Evolutionary conservation across 2,888 invertebrate species (phyloP).

Genomic region (Cantharis nigra): DNA sequence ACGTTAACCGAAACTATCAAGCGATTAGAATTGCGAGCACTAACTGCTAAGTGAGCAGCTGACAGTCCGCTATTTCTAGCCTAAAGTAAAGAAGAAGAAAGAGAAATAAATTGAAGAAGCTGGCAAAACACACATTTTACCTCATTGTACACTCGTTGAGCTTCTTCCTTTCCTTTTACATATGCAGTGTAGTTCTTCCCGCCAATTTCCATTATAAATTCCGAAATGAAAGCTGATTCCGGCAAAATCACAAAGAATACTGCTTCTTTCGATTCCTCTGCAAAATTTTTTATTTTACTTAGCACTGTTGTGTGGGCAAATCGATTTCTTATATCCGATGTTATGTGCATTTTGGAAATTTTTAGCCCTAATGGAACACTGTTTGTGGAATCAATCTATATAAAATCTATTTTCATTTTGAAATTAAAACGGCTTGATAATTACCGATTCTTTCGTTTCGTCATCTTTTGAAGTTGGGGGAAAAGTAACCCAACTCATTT

Average conservation of each 20-base stretch:
- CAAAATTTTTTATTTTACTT: conserved; percentile 66
- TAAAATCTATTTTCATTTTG: not conserved
- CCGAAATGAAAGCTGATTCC: conserved; percentile 71
- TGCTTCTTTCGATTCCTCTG: conserved; percentile 63
- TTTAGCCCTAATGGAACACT: conserved; percentile 44
- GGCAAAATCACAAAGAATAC: conserved; percentile 69
- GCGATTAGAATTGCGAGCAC: conserved; percentile 71
- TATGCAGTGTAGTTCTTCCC: conserved; percentile 67
- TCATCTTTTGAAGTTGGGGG: too few relatives aligned
- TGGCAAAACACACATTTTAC: too few relatives aligned
- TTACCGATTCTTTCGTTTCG: not conserved
- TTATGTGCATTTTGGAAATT: conserved; percentile 64
- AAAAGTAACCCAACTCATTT: too few relatives aligned
- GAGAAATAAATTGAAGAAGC: too few relatives aligned
- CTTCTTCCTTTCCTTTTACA: conserved; percentile 64
- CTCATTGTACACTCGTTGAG: conserved; percentile 56
- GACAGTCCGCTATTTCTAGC: conserved; percentile 63
- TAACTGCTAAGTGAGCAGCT: conserved; percentile 66
- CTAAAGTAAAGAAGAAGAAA: not conserved
- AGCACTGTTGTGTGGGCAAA: conserved; percentile 70
- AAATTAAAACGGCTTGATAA: not conserved
- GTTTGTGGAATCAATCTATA: too few relatives aligned
- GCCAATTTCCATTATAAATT: conserved; percentile 68
- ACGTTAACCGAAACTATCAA: conserved; percentile 72
- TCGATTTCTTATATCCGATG: conserved; percentile 66